phyloP scores from a whole-genome alignment of 2,888 invertebrate genomes.

The Leptogaster cylindrica region DNA sequence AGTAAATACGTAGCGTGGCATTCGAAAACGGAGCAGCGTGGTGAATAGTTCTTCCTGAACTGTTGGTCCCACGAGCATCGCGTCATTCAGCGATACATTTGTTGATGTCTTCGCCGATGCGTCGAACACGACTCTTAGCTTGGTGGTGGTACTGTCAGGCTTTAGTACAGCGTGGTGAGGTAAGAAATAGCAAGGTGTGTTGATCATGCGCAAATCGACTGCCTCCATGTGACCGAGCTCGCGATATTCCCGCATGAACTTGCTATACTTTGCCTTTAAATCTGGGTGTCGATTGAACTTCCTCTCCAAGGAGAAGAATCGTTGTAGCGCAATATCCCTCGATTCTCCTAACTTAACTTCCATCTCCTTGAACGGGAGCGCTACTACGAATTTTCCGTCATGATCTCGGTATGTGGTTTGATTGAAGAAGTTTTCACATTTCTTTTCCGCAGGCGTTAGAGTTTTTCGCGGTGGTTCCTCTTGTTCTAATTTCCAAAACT shows the following conservation, averaged over 20 bases:
- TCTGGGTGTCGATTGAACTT: too few species aligned
- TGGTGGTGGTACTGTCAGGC: background rate
- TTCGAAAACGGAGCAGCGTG: background rate
- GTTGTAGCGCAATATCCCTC: too few species aligned
- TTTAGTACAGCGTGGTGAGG: slow-evolving; percentile 3
- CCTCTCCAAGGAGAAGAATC: too few species aligned
- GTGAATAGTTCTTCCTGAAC: background rate
- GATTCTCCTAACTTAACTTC: too few species aligned
- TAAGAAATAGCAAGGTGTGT: background rate
- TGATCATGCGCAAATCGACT: background rate
- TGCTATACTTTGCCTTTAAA: background rate
- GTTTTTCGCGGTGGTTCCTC: too few species aligned
- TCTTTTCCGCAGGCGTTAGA: too few species aligned
- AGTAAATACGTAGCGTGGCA: background rate
- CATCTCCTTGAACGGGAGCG: too few species aligned
- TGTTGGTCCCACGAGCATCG: background rate
- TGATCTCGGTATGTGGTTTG: too few species aligned
- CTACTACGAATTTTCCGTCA: too few species aligned
- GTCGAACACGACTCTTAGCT: background rate
- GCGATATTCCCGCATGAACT: background rate
- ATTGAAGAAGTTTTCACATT: too few species aligned
- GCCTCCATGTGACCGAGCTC: background rate
- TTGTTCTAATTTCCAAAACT: too few species aligned
- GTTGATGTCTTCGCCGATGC: background rate
- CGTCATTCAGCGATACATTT: background rate